Evolutionary conservation across 2,113 vertebrate genomes (phyloP), one percentile per base, ranked within the genome.

Genomic region (Odocoileus hemionus): DNA sequence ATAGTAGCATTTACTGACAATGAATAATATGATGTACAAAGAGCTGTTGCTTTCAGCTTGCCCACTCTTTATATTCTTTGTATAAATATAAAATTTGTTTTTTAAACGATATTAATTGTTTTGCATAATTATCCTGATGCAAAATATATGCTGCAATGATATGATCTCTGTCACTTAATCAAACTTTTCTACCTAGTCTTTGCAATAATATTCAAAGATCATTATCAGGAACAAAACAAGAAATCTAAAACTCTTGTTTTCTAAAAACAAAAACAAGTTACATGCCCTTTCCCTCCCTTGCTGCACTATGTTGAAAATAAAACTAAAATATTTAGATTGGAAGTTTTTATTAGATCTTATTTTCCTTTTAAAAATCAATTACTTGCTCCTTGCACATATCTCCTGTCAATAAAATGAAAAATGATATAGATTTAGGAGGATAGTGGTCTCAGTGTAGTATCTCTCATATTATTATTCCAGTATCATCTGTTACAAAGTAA

Each of bases 401-500:
- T 98, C 97, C 98, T 99, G 99, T 99, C 99, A 99, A 99, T 98
- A 99, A 98, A 98, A 99, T 99, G 99, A 99, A 99, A 99, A 99
- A 99, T 99, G 98, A 99, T 99, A 98, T 97, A 98, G 98, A 99
- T 99, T 99, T 98, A 98, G 97, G 98, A 98, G 98, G 96, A 99
- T 98, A 98, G 98, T 98, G 98, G 98, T 99, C 98, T 99, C 99
- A 98, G 98, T 96, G 96, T 99, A 99, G 97, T 99, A 99, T 99
- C 98, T 98, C 98, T 99, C 98, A 99, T 99, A 99, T 99, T 99
- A 99, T 99, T 99, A 99, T 99, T 99, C 99, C 98, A 99, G 98
- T 99, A 99, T 99, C 99, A 99, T 99, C 99, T 99, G 99, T 99
- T 99, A 99, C 99, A 99, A 99, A 99, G 99, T 99, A 99, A 99